A percentile compares a stretch with the other conserved stretches of the same genome.
phyloP scores from a whole-genome alignment of 2,888 invertebrate species.

The Volucella zonaria region DNA sequence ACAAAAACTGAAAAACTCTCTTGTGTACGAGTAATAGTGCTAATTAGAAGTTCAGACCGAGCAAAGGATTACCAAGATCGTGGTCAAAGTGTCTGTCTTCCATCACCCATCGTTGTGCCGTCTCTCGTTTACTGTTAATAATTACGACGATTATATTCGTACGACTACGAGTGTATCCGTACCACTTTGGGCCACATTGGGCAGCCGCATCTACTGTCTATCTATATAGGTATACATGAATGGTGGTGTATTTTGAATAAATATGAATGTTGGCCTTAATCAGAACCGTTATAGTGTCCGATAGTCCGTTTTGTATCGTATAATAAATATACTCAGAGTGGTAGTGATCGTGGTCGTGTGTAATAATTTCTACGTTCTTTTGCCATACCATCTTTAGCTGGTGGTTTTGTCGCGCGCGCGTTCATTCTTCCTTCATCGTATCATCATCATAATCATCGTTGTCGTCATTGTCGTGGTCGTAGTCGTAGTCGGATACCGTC shows the following conservation, averaged over 20 bases:
- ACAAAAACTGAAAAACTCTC: constrained; percentile 7
- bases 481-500: not conserved
- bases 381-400: constrained; percentile 68
- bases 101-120: not conserved
- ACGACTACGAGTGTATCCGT: not conserved
- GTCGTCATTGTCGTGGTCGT: constrained; percentile 39
- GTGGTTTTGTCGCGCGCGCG: constrained; percentile 51
- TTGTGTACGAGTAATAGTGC: constrained; percentile 6
- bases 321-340: constrained; percentile 61
- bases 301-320: constrained; percentile 73
- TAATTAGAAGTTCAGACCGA: constrained; percentile 33
- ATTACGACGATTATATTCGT: constrained; percentile 20
- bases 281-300: constrained; percentile 81
- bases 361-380: constrained; percentile 69
- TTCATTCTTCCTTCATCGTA: constrained; percentile 58
- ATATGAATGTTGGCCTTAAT: constrained; percentile 80
- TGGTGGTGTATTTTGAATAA: constrained; percentile 79
- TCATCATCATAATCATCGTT: not conserved
- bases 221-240: constrained; percentile 25
- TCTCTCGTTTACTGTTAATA: constrained; percentile 47
- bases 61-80: constrained; percentile 22
- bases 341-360: constrained; percentile 52
- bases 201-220: constrained; percentile 22
- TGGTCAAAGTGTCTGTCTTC: not conserved
- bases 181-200: constrained; percentile 49